Evolutionary conservation across 1,140 invertebrate species (phyloP).

Genomic region (Diorhabda carinulata): DNA sequence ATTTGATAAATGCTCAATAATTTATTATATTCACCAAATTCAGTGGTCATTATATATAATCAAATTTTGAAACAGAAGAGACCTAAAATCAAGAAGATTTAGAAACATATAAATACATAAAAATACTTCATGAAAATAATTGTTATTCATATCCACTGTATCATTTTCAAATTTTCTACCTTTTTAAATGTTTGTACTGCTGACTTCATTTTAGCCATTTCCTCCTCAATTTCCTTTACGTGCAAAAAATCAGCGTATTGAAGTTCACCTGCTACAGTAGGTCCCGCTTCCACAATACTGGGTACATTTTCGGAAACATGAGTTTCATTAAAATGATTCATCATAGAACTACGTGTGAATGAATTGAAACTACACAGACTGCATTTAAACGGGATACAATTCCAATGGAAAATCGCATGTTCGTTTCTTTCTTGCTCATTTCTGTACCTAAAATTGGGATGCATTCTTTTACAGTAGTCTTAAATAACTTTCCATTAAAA

Average conservation of each 20-base stretch:
- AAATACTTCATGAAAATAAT: too few species aligned
- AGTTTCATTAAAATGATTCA: not conserved
- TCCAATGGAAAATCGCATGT: slow-evolving; percentile 14
- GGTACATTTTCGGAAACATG: not conserved
- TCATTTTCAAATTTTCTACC: too few species aligned
- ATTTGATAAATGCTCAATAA: too few species aligned
- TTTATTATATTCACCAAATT: too few species aligned
- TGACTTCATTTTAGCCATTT: not conserved
- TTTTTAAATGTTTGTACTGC: too few species aligned
- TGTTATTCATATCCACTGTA: too few species aligned
- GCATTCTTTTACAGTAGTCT: too few species aligned
- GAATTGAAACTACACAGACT: not conserved
- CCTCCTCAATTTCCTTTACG: slow-evolving; percentile 5
- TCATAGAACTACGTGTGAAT: not conserved
- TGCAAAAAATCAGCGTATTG: slow-evolving; percentile 1
- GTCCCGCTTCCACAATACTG: not conserved
- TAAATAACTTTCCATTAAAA: too few species aligned
- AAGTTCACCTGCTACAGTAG: slow-evolving; percentile 5
- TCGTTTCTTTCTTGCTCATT: slow-evolving; percentile 15
- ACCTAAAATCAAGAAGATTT: too few species aligned
- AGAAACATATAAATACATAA: too few species aligned
- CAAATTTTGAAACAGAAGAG: too few species aligned
- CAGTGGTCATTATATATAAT: too few species aligned
- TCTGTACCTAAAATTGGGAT: slow-evolving; percentile 3
- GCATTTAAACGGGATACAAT: not conserved